Evolutionary conservation across 2,113 vertebrate genomes (phyloP).

Genomic region (Carassius carassius): DNA sequence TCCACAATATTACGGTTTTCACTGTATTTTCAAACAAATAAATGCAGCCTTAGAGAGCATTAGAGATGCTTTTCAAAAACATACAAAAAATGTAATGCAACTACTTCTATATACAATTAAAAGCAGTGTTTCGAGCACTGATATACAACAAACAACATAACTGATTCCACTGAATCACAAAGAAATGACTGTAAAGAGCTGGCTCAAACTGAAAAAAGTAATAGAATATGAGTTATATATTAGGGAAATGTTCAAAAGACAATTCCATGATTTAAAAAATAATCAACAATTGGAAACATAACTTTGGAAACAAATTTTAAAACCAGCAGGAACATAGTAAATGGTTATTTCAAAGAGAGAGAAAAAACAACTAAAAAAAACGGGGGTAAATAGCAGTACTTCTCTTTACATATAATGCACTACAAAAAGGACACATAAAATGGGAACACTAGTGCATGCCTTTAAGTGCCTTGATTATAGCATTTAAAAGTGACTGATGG

Average conservation of each 20-base stretch:
- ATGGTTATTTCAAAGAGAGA: neutral
- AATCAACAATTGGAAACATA: neutral
- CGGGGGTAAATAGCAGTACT: neutral
- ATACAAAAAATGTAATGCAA: no score
- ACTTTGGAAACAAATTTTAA: neutral
- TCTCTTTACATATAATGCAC: neutral
- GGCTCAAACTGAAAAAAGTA: neutral
- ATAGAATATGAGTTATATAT: neutral
- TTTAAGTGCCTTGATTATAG: conserved; percentile 18
- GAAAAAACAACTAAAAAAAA: neutral
- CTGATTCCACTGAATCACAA: neutral
- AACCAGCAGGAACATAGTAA: neutral
- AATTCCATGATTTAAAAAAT: neutral
- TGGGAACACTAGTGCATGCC: neutral
- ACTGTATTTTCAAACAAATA: neutral
- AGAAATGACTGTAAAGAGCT: neutral
- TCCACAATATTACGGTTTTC: neutral
- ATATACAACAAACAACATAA: neutral
- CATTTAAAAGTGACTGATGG: neutral
- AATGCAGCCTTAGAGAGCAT: no score
- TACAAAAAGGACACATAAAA: neutral
- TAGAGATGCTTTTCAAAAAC: no score
- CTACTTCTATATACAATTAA: neutral
- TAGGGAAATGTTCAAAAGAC: neutral
- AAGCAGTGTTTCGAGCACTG: neutral